Percentiles rank a stretch among this genome's conserved stretches.
Evolutionary conservation across 2,113 vertebrate species (phyloP).

Genomic region (Progne subis): DNA sequence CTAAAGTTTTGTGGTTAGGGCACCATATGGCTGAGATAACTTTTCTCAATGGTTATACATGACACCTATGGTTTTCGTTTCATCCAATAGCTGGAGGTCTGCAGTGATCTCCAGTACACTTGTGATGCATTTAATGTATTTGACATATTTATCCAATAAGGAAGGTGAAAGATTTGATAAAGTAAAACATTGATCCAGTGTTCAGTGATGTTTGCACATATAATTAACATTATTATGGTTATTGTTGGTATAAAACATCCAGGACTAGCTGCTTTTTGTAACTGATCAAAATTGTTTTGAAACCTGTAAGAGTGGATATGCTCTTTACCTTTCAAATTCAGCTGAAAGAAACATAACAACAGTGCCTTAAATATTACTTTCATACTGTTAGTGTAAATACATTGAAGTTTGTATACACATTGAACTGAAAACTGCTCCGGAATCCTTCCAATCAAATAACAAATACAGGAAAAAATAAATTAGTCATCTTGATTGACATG

Average conservation of each 20-base stretch:
- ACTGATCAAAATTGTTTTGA: neutral
- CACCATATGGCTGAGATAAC: neutral
- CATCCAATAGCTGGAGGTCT: neutral
- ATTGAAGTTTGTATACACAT: neutral
- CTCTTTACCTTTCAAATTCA: neutral
- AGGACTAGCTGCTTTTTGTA: neutral
- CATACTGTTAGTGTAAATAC: neutral
- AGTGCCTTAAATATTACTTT: neutral
- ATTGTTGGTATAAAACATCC: neutral
- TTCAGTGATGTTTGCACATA: neutral
- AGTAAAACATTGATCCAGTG: neutral
- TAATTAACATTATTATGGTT: neutral
- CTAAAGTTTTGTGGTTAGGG: neutral
- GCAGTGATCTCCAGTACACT: neutral
- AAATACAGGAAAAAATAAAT: neutral
- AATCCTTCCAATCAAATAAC: neutral
- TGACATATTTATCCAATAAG: neutral
- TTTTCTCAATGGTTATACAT: neutral
- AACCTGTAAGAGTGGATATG: neutral
- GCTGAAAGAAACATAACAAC: neutral
- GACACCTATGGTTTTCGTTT: accelerated
- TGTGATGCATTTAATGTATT: neutral
- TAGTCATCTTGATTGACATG: neutral
- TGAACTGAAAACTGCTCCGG: neutral
- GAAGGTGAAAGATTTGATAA: neutral